These are phyloP conservation scores for Aurelia sp. DNA, from an alignment of 30 jellyfish, hydroid and myxozoan genomes.

Conservation along the genomic window DNA sequence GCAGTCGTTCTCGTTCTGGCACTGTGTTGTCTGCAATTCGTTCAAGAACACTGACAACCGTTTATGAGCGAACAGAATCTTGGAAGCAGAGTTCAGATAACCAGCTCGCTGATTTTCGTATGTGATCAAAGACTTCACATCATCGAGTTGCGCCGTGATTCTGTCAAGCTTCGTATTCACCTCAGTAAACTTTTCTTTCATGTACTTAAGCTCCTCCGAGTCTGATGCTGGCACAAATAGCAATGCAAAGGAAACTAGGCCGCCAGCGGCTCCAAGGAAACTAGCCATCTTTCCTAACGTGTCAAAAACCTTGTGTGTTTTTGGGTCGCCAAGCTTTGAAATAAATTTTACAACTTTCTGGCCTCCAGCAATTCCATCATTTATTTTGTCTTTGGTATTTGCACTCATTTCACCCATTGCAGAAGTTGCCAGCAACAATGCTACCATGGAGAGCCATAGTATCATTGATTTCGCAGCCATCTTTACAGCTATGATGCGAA, in stretches of 20 bases:
- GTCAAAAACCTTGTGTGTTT: constrained; percentile 23
- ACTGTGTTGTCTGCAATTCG: constrained; percentile 22
- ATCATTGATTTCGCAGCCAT: too few species aligned
- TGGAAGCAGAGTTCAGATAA: constrained; percentile 17
- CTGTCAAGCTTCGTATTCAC: constrained; percentile 55
- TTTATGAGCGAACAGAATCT: constrained; percentile 35
- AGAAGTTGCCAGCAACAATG: constrained; percentile 12
- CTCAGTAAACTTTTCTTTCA: constrained; percentile 52
- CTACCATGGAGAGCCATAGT: too few species aligned
- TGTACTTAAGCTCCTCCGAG: constrained; percentile 32
- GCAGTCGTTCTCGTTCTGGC: constrained; percentile 13
- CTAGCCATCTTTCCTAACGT: constrained; percentile 36
- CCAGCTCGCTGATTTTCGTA: constrained; percentile 45
- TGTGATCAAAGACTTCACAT: constrained; percentile 10
- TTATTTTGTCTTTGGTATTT: neutral
- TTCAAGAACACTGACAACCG: constrained; percentile 15
- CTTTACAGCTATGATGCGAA: too few species aligned
- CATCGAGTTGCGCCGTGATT: constrained; percentile 44
- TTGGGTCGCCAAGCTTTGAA: constrained; percentile 28
- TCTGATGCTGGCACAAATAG: constrained; percentile 24
- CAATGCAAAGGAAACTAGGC: constrained; percentile 30
- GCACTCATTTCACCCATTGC: constrained; percentile 9
- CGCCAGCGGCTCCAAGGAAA: constrained; percentile 59
- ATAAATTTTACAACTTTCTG: constrained; percentile 3
- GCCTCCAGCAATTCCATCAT: constrained; percentile 8